Evolutionary conservation across 2,888 invertebrate species (phyloP).

Genomic region (Geophilus truncorum): DNA sequence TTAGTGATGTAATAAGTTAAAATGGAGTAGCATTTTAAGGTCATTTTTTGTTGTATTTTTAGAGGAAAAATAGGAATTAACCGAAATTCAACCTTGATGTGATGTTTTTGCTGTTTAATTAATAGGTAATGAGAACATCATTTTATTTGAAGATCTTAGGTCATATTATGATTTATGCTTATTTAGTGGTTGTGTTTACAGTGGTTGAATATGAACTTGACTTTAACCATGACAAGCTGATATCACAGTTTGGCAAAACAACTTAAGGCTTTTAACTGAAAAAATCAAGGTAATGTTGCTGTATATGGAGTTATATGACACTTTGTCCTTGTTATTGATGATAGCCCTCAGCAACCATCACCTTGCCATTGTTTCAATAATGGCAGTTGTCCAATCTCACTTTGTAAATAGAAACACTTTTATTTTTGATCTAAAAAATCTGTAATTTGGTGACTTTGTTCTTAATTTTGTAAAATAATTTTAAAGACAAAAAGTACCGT

Average conservation of each 20-base stretch:
- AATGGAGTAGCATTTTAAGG: background rate
- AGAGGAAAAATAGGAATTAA: background rate
- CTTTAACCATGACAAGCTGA: background rate
- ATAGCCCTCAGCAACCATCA: background rate
- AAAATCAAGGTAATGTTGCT: background rate
- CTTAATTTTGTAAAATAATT: no score
- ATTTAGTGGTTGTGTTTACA: background rate
- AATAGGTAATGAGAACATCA: background rate
- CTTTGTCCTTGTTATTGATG: background rate
- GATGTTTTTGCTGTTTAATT: background rate
- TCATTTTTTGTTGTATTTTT: background rate
- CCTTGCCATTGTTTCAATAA: conserved; percentile 2
- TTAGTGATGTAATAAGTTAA: background rate
- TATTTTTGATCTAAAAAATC: no score
- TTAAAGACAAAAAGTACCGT: no score
- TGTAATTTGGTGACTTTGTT: no score
- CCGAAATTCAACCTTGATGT: background rate
- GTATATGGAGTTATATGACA: background rate
- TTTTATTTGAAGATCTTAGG: background rate
- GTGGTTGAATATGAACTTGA: background rate
- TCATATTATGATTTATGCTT: background rate
- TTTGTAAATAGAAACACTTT: no score
- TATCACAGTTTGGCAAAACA: background rate
- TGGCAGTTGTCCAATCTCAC: no score
- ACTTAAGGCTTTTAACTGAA: background rate